Evolutionary conservation across 1,140 invertebrate species (phyloP), one percentile per base, ranked within the genome.

Genomic region (Doryteuthis pealeii): DNA sequence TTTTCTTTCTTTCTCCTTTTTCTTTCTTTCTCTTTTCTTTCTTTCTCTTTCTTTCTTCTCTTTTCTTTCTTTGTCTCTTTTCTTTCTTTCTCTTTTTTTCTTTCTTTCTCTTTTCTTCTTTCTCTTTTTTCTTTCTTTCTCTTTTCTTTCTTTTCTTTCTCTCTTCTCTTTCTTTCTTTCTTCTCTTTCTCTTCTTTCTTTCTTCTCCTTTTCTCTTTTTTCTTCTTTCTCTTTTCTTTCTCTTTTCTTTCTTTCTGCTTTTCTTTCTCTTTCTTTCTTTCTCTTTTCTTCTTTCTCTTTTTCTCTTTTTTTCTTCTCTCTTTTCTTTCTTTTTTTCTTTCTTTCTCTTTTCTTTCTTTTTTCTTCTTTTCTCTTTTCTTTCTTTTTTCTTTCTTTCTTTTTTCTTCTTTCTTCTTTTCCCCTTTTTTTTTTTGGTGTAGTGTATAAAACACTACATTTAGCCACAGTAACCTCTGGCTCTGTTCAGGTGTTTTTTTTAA

Each of bases 21-120:
- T 62, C 15, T n/a, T 68, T 71, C 6, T 70, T 70, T 26, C 68
- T 2, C n/a, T n/a, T 26, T 62, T 5, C 22, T 26, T 3, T 62
- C 15, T 62, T 72, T 74, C 77, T 62, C 43, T 80, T n/a, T 40
- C 10, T 40, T 40, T 40, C 10, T 40, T 62, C n/a, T n/a, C n/a
- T n/a, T n/a, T n/a, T n/a, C n/a, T n/a, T n/a, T n/a, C n/a, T n/a
- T n/a, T n/a, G n/a, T n/a, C n/a, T n/a, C n/a, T 62, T 30, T 26
- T 62, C 15, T n/a, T 68, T 71, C 6, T 70, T 70, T 26, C 68
- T 2, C n/a, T 26, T 62, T 5, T 5, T 26, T 3, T 62, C 15
- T 62, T 72, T 74, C 77, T 62, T 54, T 80, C n/a, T n/a, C n/a
- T n/a, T n/a, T n/a, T n/a, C n/a, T n/a, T n/a, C n/a, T 40, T 40